Base-by-base conservation (phyloP, 2,113 vertebrate species). In the Neotoma lepida region DNA sequence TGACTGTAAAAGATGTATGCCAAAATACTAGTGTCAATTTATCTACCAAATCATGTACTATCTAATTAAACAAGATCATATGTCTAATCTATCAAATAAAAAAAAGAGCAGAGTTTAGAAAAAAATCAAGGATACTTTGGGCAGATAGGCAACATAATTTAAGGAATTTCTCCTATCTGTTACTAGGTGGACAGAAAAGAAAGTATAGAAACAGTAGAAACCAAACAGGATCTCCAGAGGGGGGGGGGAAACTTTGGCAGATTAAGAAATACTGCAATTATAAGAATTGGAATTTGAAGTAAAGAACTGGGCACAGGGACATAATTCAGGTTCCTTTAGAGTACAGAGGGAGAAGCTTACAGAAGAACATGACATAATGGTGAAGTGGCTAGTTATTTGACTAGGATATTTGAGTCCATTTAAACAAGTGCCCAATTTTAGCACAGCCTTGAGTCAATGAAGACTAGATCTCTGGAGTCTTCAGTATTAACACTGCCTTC, bases 381-480 rank as follows among this genome's bases (percentile, higher is more conserved):
- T 77, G 22, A 61, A 68, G 0, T 87, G 33, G 26, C 51, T 30
- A 70, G 1, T 41, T 89, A 26, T 49, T 66, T 76, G 24, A 78
- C 33, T 39, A 78, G 22, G 6, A 44, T 39, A 15, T 18, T 35
- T 44, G 24, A 74, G 24, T 73, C 58, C 39, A 9, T 88, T 1
- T 54, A 9, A 80, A 41, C 4, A 68, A 28, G 66, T 70, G 54
- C 20, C 18, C 74, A 49, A 9, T 9, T 14, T 76, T 70, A 74
- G 17, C 6, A 9, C 26, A 85, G 28, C 6, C 26, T 26, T 13
- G 30, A 35, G 8, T 24, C 20, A 85, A 3, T 26, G 2, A 41
- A 6, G 0, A 54, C 7, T 51, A 24, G 28, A 24, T 28, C 13
- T 49, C 9, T 44, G 9, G 5, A 0, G 0, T 54, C 4, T 22